Conservation (phyloP, 2,888 invertebrate genomes). For the Nomada ferruginata region DNA sequence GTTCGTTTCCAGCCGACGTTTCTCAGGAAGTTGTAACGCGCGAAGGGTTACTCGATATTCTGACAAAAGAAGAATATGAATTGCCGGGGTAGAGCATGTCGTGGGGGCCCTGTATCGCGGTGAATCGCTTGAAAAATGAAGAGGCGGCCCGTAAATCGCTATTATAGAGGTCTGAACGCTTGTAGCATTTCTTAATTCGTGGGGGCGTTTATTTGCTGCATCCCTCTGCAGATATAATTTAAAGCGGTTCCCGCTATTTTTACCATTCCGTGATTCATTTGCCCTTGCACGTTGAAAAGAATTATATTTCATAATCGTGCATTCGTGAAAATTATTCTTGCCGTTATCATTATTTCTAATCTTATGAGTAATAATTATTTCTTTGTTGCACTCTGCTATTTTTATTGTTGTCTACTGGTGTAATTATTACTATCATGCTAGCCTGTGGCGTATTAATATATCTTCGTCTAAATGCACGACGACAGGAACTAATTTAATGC, state of each 20-base stretch:
- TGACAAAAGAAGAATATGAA: not conserved
- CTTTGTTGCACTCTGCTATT: too few relatives aligned
- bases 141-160: slow-evolving; percentile 26
- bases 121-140: slow-evolving; percentile 31
- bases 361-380: too few relatives aligned
- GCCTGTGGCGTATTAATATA: too few relatives aligned
- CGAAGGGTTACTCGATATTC: not conserved
- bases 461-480: too few relatives aligned
- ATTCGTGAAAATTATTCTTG: too few relatives aligned
- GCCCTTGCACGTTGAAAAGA: not conserved
- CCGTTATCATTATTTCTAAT: too few relatives aligned
- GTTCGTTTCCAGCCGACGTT: too few relatives aligned
- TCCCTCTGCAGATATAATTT: slow-evolving; percentile 15
- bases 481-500: not conserved
- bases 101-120: not conserved
- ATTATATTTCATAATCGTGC: too few relatives aligned
- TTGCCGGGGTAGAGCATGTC: not conserved
- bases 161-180: slow-evolving; percentile 37
- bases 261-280: slow-evolving; percentile 37
- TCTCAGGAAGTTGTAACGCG: not conserved
- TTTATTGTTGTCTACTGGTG: too few relatives aligned
- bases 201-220: slow-evolving; percentile 32
- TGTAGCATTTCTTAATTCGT: slow-evolving; percentile 40
- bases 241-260: slow-evolving; percentile 30
- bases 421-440: too few relatives aligned